Percentiles rank a stretch among this genome's conserved stretches.
These are phyloP conservation scores for Astyanax mexicanus DNA, from an alignment of 2,797 vertebrate genomes.

Conservation along the genomic window DNA sequence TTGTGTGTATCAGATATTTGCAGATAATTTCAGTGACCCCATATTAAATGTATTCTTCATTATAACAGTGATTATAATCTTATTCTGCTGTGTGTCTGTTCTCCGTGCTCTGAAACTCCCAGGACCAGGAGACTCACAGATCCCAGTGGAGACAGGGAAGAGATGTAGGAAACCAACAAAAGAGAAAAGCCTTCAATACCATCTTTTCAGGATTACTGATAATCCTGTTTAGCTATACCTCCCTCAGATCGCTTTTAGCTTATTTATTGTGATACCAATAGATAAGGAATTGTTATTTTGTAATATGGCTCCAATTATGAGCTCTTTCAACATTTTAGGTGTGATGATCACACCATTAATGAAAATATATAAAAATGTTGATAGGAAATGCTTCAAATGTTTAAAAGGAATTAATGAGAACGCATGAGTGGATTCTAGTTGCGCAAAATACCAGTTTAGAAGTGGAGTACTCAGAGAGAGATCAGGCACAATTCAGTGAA, in stretches of 20 bases:
- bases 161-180: slow-evolving; percentile 41
- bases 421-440: too few relatives aligned
- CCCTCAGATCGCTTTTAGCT: too few relatives aligned
- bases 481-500: too few relatives aligned
- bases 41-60: not conserved
- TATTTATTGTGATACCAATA: too few relatives aligned
- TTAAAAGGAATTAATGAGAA: not conserved
- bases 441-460: too few relatives aligned
- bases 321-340: slow-evolving; percentile 1
- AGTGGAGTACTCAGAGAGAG: too few relatives aligned
- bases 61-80: not conserved
- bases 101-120: slow-evolving; percentile 18
- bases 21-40: not conserved
- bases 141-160: not conserved
- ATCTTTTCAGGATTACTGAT: slow-evolving; percentile 26
- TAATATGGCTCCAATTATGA: not conserved
- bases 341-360: slow-evolving; percentile 14
- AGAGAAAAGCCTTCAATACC: slow-evolving; percentile 37
- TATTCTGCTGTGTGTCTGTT: slow-evolving; percentile 42
- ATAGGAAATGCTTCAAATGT: slow-evolving; percentile 6
- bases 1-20: not conserved
- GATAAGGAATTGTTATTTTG: not conserved
- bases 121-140: slow-evolving; percentile 33
- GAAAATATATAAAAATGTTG: slow-evolving; percentile 35
- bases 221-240: too few relatives aligned